These are phyloP conservation scores for Phalanger gymnotis DNA, from an alignment of 2,797 vertebrate species.

Conservation along the genomic window DNA sequence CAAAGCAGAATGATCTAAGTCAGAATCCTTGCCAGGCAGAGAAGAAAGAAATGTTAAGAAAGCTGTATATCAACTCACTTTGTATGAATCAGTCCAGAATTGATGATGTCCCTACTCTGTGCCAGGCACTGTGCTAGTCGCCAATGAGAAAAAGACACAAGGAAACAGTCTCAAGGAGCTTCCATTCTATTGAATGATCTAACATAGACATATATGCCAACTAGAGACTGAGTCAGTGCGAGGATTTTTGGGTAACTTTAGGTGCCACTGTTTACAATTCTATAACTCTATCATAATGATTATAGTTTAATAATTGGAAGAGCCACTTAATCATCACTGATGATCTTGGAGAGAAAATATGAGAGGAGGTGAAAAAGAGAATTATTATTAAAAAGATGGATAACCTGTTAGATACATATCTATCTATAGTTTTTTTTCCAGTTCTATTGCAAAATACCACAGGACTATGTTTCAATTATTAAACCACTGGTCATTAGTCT, in stretches of 20 bases:
- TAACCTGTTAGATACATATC: not conserved
- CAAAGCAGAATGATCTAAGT: constrained; percentile 19
- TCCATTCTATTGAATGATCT: too few species aligned
- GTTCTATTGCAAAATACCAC: not conserved
- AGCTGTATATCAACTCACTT: not conserved
- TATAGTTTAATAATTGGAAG: not conserved
- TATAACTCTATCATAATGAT: not conserved
- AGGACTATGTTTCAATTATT: not conserved
- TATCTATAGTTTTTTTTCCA: too few species aligned
- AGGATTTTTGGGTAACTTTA: too few species aligned
- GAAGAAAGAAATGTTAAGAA: constrained; percentile 4
- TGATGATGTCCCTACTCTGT: too few species aligned
- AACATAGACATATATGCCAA: not conserved
- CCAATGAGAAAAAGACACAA: too few species aligned
- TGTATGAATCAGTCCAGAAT: not conserved
- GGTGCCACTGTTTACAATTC: not conserved
- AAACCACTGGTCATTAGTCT: not conserved
- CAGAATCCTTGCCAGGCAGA: constrained; percentile 16
- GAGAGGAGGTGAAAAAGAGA: not conserved
- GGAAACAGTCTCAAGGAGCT: too few species aligned
- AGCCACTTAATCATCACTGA: not conserved
- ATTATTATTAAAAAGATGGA: not conserved
- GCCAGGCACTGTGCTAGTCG: too few species aligned
- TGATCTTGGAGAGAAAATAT: not conserved
- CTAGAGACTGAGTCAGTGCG: not conserved